Conservation (phyloP, 2,888 invertebrate species). For the Limnephilus marmoratus region DNA sequence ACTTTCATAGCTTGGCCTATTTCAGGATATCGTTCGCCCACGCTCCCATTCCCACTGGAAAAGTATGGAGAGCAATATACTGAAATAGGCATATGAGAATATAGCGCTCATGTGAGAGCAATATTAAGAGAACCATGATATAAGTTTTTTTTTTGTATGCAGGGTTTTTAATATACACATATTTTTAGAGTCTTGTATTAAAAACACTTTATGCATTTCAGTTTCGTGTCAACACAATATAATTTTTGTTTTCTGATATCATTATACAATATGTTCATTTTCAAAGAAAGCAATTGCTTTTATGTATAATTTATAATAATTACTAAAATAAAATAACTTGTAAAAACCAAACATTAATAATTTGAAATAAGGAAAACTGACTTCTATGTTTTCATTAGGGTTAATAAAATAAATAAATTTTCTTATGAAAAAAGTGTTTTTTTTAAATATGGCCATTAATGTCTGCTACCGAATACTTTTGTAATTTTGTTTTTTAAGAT, state of each 20-base stretch:
- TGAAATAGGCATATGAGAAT: too few relatives aligned
- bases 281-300: neutral
- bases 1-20: too few relatives aligned
- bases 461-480: neutral
- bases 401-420: constrained; percentile 7
- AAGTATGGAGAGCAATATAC: too few relatives aligned
- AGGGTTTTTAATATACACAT: neutral
- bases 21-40: too few relatives aligned
- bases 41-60: too few relatives aligned
- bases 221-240: neutral
- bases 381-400: neutral
- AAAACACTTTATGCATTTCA: neutral
- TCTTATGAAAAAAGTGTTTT: constrained; percentile 17
- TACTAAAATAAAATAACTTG: neutral
- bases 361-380: neutral
- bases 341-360: neutral
- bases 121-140: neutral
- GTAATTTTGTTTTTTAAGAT: constrained; percentile 4
- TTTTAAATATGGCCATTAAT: neutral
- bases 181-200: neutral
- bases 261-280: neutral
- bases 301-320: neutral
- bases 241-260: neutral
- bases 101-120: too few relatives aligned
- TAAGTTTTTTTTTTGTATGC: neutral